Evolutionary conservation across 2,113 vertebrate genomes (phyloP).

Genomic region (Saccopteryx bilineata): DNA sequence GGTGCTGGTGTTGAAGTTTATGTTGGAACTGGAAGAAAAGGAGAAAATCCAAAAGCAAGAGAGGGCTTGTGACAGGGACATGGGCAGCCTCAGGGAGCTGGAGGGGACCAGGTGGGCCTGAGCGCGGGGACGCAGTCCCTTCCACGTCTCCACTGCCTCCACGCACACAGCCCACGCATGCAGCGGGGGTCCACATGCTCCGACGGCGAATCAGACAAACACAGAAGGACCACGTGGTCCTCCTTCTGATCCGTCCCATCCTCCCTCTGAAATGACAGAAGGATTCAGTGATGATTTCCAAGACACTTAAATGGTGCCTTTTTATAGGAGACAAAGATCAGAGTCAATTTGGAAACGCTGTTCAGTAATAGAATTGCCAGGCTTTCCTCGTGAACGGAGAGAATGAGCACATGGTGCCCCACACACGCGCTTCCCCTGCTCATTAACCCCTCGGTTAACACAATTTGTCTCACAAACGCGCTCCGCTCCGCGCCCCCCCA

Average conservation of each 20-base stretch:
- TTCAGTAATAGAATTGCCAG: slow-evolving; percentile 26
- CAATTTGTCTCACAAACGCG: too few species aligned
- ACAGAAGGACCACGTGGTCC: background rate
- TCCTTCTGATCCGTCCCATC: background rate
- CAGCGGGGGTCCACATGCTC: background rate
- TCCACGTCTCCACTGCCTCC: rapidly evolving
- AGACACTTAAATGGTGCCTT: background rate
- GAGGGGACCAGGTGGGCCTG: background rate
- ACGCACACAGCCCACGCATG: background rate
- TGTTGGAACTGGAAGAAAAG: background rate
- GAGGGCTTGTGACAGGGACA: rapidly evolving
- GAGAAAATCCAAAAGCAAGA: background rate
- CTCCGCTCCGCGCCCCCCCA: background rate
- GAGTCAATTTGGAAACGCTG: background rate
- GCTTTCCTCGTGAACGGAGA: slow-evolving; percentile 9
- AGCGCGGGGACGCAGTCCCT: background rate
- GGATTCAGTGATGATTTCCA: background rate
- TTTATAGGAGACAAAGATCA: background rate
- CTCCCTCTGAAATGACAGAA: slow-evolving; percentile 10
- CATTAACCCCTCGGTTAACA: too few species aligned
- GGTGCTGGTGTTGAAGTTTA: background rate
- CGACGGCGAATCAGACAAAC: slow-evolving; percentile 29
- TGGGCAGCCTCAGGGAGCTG: background rate
- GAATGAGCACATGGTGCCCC: background rate
- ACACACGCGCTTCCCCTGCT: background rate